Percentiles rank a stretch among this genome's conserved stretches.
These are phyloP conservation scores for Pterophyllum scalare DNA, from an alignment of 2,113 vertebrate species.

Conservation along the genomic window DNA sequence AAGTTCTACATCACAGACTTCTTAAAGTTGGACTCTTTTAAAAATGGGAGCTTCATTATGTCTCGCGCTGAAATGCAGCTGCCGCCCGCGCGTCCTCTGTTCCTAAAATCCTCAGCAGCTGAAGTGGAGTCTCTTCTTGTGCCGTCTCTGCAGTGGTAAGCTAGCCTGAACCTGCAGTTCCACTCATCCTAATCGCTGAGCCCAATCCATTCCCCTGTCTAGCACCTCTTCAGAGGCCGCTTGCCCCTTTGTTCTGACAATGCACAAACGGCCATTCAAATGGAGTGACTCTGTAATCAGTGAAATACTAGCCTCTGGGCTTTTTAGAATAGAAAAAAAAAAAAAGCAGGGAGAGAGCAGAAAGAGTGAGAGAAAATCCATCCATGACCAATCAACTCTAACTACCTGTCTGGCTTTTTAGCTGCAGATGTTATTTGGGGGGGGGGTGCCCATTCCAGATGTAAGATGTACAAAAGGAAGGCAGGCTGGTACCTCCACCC, in stretches of 20 bases:
- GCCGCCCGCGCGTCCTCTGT: conserved; percentile 33
- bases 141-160: conserved; percentile 52
- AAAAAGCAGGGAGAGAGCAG: conserved; percentile 52
- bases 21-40: background rate
- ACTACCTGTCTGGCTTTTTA: conserved; percentile 81
- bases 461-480: conserved; percentile 77
- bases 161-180: conserved; percentile 83
- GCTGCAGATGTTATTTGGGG: conserved; percentile 82
- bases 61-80: conserved; percentile 39
- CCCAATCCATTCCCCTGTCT: conserved; percentile 86
- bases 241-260: conserved; percentile 87
- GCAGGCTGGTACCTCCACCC: conserved; percentile 77
- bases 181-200: conserved; percentile 82
- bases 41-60: conserved; percentile 34
- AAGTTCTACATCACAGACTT: background rate
- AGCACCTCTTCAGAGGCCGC: conserved; percentile 85
- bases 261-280: conserved; percentile 88
- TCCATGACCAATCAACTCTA: conserved; percentile 82
- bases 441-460: conserved; percentile 77
- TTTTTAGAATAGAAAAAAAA: conserved; percentile 67
- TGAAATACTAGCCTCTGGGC: conserved; percentile 86
- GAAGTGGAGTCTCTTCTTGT: conserved; percentile 62
- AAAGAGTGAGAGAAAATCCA: conserved; percentile 77
- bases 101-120: conserved; percentile 45
- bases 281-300: conserved; percentile 86